A percentile compares a stretch with the other conserved stretches of the same genome.
These are phyloP conservation scores for Ceratina australensis DNA, from an alignment of 1,140 invertebrate species.

Conservation along the genomic window DNA sequence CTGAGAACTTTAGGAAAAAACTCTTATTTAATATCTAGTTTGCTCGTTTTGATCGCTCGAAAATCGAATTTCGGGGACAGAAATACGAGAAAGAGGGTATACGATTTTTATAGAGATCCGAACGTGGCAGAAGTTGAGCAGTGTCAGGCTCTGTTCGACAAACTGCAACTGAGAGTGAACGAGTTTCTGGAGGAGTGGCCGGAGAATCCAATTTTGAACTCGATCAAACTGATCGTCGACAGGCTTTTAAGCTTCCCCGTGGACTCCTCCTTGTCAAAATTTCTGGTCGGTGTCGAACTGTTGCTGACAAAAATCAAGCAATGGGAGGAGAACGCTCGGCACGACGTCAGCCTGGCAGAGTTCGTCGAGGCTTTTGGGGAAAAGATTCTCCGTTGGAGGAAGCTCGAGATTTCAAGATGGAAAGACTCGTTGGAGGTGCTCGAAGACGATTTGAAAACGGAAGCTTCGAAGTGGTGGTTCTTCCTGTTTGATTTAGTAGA, in stretches of 20 bases:
- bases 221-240: constrained; percentile 86
- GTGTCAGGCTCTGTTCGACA: constrained; percentile 85
- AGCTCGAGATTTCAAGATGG: constrained; percentile 94
- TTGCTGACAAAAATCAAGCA: constrained; percentile 90
- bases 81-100: constrained; percentile 59
- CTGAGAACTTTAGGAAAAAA: constrained; percentile 79
- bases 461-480: constrained; percentile 93
- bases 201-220: constrained; percentile 91
- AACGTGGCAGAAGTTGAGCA: constrained; percentile 89
- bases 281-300: constrained; percentile 94
- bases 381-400: constrained; percentile 85
- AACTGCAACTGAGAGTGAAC: constrained; percentile 83
- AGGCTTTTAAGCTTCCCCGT: constrained; percentile 90
- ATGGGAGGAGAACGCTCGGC: constrained; percentile 95
- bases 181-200: constrained; percentile 91
- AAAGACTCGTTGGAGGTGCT: constrained; percentile 86
- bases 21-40: constrained; percentile 79
- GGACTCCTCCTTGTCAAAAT: constrained; percentile 90
- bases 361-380: constrained; percentile 76
- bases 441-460: constrained; percentile 82
- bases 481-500: constrained; percentile 88
- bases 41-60: constrained; percentile 76
- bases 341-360: constrained; percentile 88
- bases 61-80: neutral
- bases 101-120: constrained; percentile 93